Evolutionary conservation across 2,113 vertebrate genomes (phyloP).

Genomic region (Oreochromis niloticus): DNA sequence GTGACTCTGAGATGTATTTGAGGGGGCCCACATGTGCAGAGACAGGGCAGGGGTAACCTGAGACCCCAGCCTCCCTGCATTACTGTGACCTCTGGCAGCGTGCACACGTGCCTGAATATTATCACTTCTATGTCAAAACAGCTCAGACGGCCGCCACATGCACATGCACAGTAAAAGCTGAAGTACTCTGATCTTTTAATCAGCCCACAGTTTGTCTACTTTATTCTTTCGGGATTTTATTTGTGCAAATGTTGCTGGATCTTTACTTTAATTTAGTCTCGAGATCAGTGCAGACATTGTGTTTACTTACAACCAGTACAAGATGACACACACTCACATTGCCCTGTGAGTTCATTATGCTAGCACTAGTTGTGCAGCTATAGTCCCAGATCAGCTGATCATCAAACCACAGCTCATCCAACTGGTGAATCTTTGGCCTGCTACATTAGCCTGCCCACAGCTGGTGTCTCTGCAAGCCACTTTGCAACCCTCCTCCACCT

Average conservation of each 20-base stretch:
- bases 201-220: not conserved
- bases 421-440: rapidly evolving
- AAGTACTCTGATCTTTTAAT: not conserved
- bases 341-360: not conserved
- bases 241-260: not conserved
- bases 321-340: not conserved
- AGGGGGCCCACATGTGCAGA: not conserved
- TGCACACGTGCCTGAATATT: not conserved
- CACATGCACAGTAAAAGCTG: not conserved
- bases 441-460: not conserved
- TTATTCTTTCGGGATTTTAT: not conserved
- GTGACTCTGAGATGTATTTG: not conserved
- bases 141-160: not conserved
- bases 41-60: not conserved
- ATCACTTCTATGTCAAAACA: not conserved
- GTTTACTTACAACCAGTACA: rapidly evolving
- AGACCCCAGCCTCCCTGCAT: not conserved
- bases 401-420: not conserved
- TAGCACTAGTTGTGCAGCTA: not conserved
- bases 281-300: not conserved
- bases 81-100: not conserved
- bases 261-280: not conserved
- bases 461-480: not conserved
- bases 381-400: not conserved
- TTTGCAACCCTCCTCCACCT: not conserved